Percentiles rank a stretch among this genome's conserved stretches.
phyloP scores from a whole-genome alignment of 2,888 invertebrate genomes.

The Copidosoma aretas region DNA sequence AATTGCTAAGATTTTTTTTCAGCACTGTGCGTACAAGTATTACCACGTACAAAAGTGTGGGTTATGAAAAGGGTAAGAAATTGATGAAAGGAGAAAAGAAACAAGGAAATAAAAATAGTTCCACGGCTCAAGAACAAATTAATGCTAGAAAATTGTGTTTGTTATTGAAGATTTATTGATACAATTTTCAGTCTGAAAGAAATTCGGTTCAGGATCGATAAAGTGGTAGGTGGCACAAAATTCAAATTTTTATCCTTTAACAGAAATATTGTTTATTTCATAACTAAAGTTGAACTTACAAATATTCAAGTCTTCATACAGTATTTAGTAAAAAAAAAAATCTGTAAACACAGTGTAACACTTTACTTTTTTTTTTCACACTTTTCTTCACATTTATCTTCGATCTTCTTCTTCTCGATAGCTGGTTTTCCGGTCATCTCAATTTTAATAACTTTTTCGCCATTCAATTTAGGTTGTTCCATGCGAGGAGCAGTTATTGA shows the following conservation, averaged over 20 bases:
- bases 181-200: too few relatives aligned
- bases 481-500: conserved; percentile 78
- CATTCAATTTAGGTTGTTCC: conserved; percentile 48
- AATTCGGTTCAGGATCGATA: too few relatives aligned
- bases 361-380: neutral
- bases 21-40: too few relatives aligned
- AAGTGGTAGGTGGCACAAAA: too few relatives aligned
- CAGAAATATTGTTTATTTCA: conserved; percentile 16
- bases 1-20: too few relatives aligned
- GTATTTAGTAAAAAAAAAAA: conserved; percentile 14
- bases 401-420: conserved; percentile 34
- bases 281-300: conserved; percentile 22
- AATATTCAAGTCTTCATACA: conserved; percentile 16
- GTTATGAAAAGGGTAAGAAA: too few relatives aligned
- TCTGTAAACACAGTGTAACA: conserved; percentile 4
- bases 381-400: conserved; percentile 38
- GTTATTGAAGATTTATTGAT: too few relatives aligned
- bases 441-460: conserved; percentile 51
- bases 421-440: conserved; percentile 56
- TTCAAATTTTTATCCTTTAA: conserved; percentile 25
- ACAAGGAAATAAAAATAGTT: too few relatives aligned
- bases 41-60: too few relatives aligned
- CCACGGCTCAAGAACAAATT: too few relatives aligned
- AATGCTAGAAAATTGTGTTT: too few relatives aligned
- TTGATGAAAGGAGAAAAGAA: too few relatives aligned